Percentiles rank a stretch among this genome's conserved stretches.
Conservation (phyloP, 2,888 invertebrate genomes). For the Cyclophora punctaria region DNA sequence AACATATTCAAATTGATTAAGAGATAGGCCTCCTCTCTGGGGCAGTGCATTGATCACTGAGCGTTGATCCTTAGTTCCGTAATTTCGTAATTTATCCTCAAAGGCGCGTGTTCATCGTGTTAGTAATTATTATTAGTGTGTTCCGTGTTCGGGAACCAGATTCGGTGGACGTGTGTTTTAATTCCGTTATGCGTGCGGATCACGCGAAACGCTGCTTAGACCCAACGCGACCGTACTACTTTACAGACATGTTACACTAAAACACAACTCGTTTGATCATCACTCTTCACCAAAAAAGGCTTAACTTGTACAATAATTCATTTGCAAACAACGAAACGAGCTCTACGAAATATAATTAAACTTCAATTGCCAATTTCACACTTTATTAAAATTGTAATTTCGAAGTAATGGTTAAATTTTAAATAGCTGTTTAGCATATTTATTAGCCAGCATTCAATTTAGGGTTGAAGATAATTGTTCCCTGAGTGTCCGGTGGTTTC, state of each 20-base stretch:
- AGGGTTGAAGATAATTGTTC: neutral
- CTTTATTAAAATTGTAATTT: neutral
- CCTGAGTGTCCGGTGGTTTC: too few species aligned
- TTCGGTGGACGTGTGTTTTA: constrained; percentile 47
- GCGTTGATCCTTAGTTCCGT: neutral
- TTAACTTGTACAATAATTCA: too few species aligned
- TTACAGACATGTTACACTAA: too few species aligned
- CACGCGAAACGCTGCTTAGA: constrained; percentile 35
- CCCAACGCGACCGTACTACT: neutral
- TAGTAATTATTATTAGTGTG: constrained; percentile 19
- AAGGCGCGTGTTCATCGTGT: neutral
- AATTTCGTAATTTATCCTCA: neutral
- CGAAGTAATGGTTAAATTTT: neutral
- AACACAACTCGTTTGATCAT: too few species aligned
- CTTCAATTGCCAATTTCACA: neutral
- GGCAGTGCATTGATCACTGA: too few species aligned
- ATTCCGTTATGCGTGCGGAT: constrained; percentile 47
- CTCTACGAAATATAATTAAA: too few species aligned
- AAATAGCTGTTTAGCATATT: constrained; percentile 1
- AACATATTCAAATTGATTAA: too few species aligned
- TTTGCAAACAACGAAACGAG: too few species aligned
- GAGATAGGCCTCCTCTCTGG: too few species aligned
- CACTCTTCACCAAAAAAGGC: too few species aligned
- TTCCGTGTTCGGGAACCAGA: constrained; percentile 48
- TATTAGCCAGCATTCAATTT: constrained; percentile 21